phyloP scores from a whole-genome alignment of 2,797 vertebrate species.

The Galago senegalensis region DNA sequence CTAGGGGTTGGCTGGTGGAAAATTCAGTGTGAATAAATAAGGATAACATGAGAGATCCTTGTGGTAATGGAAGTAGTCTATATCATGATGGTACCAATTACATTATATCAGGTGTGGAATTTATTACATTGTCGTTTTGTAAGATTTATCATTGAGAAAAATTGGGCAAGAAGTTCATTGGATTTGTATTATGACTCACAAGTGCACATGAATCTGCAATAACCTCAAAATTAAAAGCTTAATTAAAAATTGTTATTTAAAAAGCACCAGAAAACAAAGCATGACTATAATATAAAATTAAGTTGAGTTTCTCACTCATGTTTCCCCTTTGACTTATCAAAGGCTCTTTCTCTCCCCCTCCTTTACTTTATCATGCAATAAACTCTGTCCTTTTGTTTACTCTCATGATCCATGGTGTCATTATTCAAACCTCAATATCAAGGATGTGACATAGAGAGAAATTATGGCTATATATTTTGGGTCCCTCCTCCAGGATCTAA shows the following conservation, averaged over 20 bases:
- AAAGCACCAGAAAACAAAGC: background rate
- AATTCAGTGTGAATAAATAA: background rate
- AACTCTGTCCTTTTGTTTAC: no score
- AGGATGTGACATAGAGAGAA: no score
- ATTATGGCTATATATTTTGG: no score
- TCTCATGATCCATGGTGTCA: no score
- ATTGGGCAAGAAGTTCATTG: background rate
- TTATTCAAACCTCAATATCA: no score
- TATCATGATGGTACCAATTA: background rate
- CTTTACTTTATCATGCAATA: no score
- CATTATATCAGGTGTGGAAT: background rate
- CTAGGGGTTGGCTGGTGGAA: background rate
- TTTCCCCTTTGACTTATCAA: no score
- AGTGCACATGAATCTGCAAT: background rate
- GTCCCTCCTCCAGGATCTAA: no score
- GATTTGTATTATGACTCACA: background rate
- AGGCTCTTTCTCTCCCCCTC: no score
- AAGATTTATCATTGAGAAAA: slow-evolving; percentile 4
- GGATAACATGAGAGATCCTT: background rate
- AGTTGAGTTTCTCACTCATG: no score
- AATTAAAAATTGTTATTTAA: slow-evolving; percentile 5
- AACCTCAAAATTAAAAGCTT: background rate
- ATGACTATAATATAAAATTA: background rate
- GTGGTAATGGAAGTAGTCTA: background rate
- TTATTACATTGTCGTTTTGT: background rate